Percentiles rank a stretch among this genome's conserved stretches.
These are phyloP conservation scores for Platysteira castanea DNA, from an alignment of 2,113 vertebrate genomes.

Conservation along the genomic window DNA sequence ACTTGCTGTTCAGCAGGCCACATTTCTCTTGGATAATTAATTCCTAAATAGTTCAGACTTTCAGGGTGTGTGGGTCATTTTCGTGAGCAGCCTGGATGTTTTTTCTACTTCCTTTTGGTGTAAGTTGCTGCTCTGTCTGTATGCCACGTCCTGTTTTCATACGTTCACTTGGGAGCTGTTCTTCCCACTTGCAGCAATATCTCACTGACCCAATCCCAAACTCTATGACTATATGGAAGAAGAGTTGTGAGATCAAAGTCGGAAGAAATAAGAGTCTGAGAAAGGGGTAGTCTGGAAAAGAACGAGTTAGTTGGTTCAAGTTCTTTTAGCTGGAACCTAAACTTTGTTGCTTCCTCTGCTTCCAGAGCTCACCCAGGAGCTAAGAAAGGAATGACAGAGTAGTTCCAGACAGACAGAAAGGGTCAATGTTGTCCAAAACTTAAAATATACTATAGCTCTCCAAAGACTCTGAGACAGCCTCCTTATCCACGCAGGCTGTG, in stretches of 20 bases:
- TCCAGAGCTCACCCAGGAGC: not conserved
- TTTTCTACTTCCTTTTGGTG: not conserved
- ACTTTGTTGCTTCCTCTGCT: not conserved
- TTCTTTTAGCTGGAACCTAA: not conserved
- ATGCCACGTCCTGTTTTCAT: not conserved
- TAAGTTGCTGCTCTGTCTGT: not conserved
- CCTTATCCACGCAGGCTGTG: not conserved
- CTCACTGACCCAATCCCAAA: not conserved
- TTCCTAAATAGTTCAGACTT: not conserved
- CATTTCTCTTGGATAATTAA: not conserved
- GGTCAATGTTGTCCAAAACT: not conserved
- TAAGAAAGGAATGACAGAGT: not conserved
- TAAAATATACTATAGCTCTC: not conserved
- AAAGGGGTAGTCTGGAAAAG: not conserved
- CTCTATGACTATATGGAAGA: not conserved
- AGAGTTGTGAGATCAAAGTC: not conserved
- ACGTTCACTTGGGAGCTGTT: not conserved
- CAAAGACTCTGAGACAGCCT: not conserved
- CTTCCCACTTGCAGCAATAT: not conserved
- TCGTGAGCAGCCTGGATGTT: not conserved
- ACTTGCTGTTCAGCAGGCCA: not conserved
- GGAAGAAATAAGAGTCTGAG: not conserved
- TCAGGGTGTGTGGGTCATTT: not conserved
- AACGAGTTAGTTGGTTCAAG: not conserved
- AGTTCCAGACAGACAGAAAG: not conserved